Evolutionary conservation across 2,113 vertebrate genomes (phyloP), one percentile per base, ranked within the genome.

Genomic region (Gorsachius goisagi): DNA sequence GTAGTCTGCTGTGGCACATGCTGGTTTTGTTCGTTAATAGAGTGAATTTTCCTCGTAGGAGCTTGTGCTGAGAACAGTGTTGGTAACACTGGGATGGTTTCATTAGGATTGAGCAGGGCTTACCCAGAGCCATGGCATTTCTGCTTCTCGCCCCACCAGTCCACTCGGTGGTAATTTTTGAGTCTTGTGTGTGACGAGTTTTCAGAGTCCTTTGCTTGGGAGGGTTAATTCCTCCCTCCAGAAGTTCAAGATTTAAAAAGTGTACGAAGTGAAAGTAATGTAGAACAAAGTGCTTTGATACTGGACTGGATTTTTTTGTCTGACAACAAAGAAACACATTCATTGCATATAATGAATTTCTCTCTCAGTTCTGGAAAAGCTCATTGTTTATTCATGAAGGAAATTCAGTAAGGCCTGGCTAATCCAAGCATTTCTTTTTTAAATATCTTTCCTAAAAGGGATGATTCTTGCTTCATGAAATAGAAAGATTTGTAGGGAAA

Each of bases 371-470:
- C 88, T 93, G 91, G 94, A 94, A 63, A 88, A 94, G 21, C 58
- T 96, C 49, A 49, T 93, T 93, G 81, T 91, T 96, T 83, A 96
- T 97, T 95, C 93, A 93, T 85, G 71, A 90, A 58, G 66, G 71
- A 83, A 83, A 78, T 50, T 53, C 89, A 88, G 58, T 60, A 91
- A 90, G 72, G 88, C 74, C 55, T 88, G 55, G 49, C 55, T 88
- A 95, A 90, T 96, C 66, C 67, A 85, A 91, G 85, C 5, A 49
- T 56, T 87, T 84, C 3, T 28, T 32, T 27, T 39, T 66, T 32
- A 30, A 17, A 56, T 55, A 89, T 75, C 15, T 79, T 87, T 73
- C 32, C 37, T 85, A 8, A 62, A 91, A 88, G 53, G 11, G 12
- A 26, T 73, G 28, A 47, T 50, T 95, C 58, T 93, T 94, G 66